Base-by-base conservation (phyloP, 1,140 invertebrate species). In the Orius insidiosus region DNA sequence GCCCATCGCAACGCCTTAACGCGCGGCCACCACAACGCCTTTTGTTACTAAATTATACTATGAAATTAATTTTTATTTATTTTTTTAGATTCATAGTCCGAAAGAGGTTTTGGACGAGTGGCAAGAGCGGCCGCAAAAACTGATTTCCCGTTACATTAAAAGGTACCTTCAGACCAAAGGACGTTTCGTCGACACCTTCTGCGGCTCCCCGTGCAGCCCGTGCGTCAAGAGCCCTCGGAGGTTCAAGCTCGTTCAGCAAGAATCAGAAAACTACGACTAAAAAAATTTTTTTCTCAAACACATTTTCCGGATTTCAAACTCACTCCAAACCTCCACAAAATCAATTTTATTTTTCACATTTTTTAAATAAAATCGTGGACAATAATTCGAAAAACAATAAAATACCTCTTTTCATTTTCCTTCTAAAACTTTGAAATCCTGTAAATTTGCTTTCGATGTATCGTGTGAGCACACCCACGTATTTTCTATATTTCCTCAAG, bases 51-150 rank as follows among this genome's bases (percentile, higher is more conserved):
- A n/a, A n/a, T n/a, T n/a, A n/a, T n/a, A n/a, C n/a, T n/a, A n/a
- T n/a, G n/a, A n/a, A n/a, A n/a, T n/a, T n/a, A n/a, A n/a, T n/a
- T n/a, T n/a, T n/a, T n/a, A n/a, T n/a, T n/a, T n/a, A n/a, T n/a
- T n/a, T n/a, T 58, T 63, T 9, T 56, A 85, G 82, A 82, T 90
- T 1, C 70, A 80, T 48, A 76, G 84, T 19, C 78, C 85, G 1
- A 90, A 96, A 59, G 83, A 87, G 59, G 80, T 86, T 0, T 61
- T 96, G 55, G 76, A 92, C 50, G 85, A 94, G 58, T 97, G 86
- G 82, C 90, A 98, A 61, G 68, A 80, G 45, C 71, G 93, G 53
- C 93, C 95, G 0, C 90, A 93, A 57, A 75, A 75, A 54, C 66
- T 98, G 14, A 78, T 95, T 0, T 74, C 80, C 2, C 72, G 83